Conservation (phyloP, 2,113 vertebrate species). For the Onychostruthus taczanowskii region DNA sequence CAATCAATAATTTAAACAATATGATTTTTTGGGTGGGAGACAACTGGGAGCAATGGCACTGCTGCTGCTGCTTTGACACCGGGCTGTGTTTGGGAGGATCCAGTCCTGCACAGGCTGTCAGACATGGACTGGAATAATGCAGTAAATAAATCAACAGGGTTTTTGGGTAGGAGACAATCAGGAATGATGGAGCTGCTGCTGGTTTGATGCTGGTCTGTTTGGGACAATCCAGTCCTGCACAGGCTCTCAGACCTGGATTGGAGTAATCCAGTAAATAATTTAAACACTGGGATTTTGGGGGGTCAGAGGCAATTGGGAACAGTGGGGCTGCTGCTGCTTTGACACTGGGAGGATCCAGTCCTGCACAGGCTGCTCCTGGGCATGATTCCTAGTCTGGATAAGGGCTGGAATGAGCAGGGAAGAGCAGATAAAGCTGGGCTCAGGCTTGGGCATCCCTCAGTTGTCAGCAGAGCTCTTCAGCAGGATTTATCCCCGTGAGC, state of each 20-base stretch:
- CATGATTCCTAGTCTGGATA: background rate
- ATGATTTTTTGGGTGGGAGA: background rate
- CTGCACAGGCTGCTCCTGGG: background rate
- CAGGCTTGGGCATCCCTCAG: background rate
- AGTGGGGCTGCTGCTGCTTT: background rate
- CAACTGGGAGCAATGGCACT: background rate
- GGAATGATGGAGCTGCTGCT: background rate
- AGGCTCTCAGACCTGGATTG: background rate
- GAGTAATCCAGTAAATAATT: background rate
- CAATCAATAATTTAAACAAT: background rate
- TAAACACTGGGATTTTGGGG: background rate
- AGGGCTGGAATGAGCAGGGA: background rate
- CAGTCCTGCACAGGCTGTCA: background rate
- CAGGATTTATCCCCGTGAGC: background rate
- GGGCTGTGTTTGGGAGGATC: background rate
- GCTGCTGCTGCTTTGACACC: background rate
- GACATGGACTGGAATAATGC: background rate
- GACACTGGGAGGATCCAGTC: background rate
- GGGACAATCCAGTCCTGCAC: background rate
- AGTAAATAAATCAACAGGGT: background rate
- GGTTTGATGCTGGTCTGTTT: background rate
- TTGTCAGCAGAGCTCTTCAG: background rate
- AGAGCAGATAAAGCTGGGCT: background rate
- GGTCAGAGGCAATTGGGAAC: background rate
- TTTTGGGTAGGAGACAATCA: fast-evolving